phyloP scores from a whole-genome alignment of 1,140 invertebrate species.

The Dinothrombium tinctorium region DNA sequence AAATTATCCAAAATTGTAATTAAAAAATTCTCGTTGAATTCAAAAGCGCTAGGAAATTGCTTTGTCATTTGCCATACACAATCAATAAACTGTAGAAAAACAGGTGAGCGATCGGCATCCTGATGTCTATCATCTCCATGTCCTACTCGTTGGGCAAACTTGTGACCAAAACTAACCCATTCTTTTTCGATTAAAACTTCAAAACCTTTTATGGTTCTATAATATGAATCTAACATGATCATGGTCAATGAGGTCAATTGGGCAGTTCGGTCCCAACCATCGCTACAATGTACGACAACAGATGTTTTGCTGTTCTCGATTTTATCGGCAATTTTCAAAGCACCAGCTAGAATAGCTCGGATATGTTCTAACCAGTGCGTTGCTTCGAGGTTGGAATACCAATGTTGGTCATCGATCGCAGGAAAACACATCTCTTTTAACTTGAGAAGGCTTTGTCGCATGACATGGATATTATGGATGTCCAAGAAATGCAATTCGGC shows the following conservation, averaged over 20 bases:
- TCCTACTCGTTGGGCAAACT: slow-evolving; percentile 87
- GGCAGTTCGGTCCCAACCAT: slow-evolving; percentile 96
- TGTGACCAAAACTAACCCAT: slow-evolving; percentile 97
- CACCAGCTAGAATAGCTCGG: slow-evolving; percentile 79
- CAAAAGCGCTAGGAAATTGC: slow-evolving; percentile 82
- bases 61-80: slow-evolving; percentile 75
- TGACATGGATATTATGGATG: slow-evolving; percentile 98
- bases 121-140: slow-evolving; percentile 93
- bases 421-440: slow-evolving; percentile 91
- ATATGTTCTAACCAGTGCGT: slow-evolving; percentile 95
- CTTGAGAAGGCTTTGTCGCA: slow-evolving; percentile 87
- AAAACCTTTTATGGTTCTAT: slow-evolving; percentile 58
- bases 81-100: slow-evolving; percentile 96
- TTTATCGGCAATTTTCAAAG: slow-evolving; percentile 82
- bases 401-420: slow-evolving; percentile 73
- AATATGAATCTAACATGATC: slow-evolving; percentile 80
- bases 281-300: slow-evolving; percentile 91
- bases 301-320: slow-evolving; percentile 94
- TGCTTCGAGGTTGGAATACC: slow-evolving; percentile 67
- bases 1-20: slow-evolving; percentile 88
- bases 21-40: slow-evolving; percentile 92
- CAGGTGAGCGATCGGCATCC: slow-evolving; percentile 87
- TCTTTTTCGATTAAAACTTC: slow-evolving; percentile 96
- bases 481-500: slow-evolving; percentile 88
- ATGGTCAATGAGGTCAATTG: slow-evolving; percentile 71